Percentiles rank a stretch among this genome's conserved stretches.
Conservation (phyloP, 1,140 invertebrate genomes). For the Drosophila sturtevanti region DNA sequence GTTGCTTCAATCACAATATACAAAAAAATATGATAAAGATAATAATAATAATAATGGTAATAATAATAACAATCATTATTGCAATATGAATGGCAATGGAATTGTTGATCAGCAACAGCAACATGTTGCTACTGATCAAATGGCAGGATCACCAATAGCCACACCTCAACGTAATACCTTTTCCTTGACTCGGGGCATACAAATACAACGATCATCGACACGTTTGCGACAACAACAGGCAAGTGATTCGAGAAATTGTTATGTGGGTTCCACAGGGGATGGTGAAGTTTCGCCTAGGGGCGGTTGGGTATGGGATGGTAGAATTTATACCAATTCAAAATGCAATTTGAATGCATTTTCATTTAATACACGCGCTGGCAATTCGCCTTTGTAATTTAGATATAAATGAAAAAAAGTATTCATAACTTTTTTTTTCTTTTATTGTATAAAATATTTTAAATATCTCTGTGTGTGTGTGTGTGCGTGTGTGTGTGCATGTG, state of each 20-base stretch:
- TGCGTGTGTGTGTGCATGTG: slow-evolving; percentile 4
- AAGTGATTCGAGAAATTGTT: too few species aligned
- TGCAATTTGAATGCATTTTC: background rate
- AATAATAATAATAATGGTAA: slow-evolving; percentile 18
- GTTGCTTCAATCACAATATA: slow-evolving; percentile 25
- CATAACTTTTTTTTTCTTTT: slow-evolving; percentile 8
- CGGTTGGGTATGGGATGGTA: background rate
- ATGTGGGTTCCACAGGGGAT: too few species aligned
- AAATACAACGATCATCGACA: slow-evolving; percentile 69
- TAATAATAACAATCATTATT: slow-evolving; percentile 58
- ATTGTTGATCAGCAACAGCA: background rate
- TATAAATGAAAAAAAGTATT: slow-evolving; percentile 6
- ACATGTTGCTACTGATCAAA: slow-evolving; percentile 10
- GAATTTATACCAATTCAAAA: background rate
- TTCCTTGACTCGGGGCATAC: slow-evolving; percentile 63
- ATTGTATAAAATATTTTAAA: background rate
- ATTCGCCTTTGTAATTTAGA: slow-evolving; percentile 6
- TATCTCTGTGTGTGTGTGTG: background rate
- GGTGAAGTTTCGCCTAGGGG: background rate
- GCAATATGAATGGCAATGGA: slow-evolving; percentile 68
- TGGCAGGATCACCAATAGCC: slow-evolving; percentile 30
- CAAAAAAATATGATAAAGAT: slow-evolving; percentile 43
- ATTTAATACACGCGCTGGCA: slow-evolving; percentile 9
- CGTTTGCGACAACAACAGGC: slow-evolving; percentile 82
- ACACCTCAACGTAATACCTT: slow-evolving; percentile 58